A percentile compares a stretch with the other conserved stretches of the same genome.
Evolutionary conservation across 2,888 invertebrate species (phyloP).

Genomic region (Drosophila recens): DNA sequence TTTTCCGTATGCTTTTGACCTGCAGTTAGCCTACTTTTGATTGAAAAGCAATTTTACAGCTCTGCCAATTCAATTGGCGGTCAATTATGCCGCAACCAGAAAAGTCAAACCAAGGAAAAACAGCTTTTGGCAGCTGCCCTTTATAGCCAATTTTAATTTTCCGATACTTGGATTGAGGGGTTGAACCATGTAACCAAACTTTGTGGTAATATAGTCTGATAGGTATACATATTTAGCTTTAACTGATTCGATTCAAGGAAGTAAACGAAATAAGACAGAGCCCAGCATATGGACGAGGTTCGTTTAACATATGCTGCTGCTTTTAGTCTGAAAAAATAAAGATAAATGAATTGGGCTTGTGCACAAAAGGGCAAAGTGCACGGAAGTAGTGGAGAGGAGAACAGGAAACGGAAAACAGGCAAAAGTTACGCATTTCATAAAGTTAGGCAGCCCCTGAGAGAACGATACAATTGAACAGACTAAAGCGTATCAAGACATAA

Average conservation of each 20-base stretch:
- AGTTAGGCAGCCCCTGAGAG: conserved; percentile 11
- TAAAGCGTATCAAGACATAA: conserved; percentile 53
- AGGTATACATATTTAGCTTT: not conserved
- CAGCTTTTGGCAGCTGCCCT: conserved; percentile 46
- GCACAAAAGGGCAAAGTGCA: conserved; percentile 51
- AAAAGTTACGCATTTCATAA: conserved; percentile 54
- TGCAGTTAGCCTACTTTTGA: conserved; percentile 40
- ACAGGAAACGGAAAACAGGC: conserved; percentile 59
- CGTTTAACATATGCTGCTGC: conserved; percentile 45
- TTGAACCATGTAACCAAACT: not conserved
- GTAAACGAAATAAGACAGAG: conserved; percentile 11
- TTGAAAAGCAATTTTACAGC: conserved; percentile 19
- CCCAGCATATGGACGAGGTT: conserved; percentile 45
- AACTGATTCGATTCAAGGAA: conserved; percentile 7
- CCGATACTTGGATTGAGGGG: not conserved
- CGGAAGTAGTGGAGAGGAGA: conserved; percentile 41
- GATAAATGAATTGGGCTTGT: conserved; percentile 45
- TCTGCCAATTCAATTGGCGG: conserved; percentile 31
- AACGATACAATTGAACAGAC: conserved; percentile 16
- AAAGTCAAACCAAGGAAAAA: not conserved
- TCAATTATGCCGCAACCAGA: conserved; percentile 29
- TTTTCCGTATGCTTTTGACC: conserved; percentile 24
- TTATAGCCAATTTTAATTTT: conserved; percentile 14
- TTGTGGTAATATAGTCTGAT: not conserved
- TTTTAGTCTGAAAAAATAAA: conserved; percentile 30